A percentile compares a stretch with the other conserved stretches of the same genome.
Evolutionary conservation across 2,113 vertebrate genomes (phyloP).

Genomic region (Alectura lathami): DNA sequence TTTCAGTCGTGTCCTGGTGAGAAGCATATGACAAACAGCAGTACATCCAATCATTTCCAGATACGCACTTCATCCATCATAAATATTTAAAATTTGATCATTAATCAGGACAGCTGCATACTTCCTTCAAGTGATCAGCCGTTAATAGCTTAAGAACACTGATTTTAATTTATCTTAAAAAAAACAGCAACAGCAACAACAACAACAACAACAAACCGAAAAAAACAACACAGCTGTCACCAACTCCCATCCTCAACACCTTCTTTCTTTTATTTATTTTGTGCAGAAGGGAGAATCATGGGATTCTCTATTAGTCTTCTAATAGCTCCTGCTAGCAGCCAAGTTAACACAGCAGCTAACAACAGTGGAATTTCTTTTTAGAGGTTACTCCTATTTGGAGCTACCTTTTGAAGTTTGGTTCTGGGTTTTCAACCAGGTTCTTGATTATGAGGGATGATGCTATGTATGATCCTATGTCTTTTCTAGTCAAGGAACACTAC

Average conservation of each 20-base stretch:
- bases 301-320: background rate
- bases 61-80: constrained; percentile 35
- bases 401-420: background rate
- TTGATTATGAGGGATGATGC: background rate
- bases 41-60: background rate
- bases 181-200: background rate
- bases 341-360: background rate
- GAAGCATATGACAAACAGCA: background rate
- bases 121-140: constrained; percentile 64
- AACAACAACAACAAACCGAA: background rate
- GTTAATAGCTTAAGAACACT: constrained; percentile 51
- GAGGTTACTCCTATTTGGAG: background rate
- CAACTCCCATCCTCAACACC: background rate
- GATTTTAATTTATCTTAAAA: background rate
- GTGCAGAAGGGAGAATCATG: constrained; percentile 4
- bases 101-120: constrained; percentile 62
- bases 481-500: background rate
- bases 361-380: background rate
- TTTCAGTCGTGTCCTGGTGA: constrained; percentile 17
- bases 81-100: constrained; percentile 70
- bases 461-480: background rate
- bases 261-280: background rate
- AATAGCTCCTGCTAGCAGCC: background rate
- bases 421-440: background rate
- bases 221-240: background rate